A percentile compares a stretch with the other conserved stretches of the same genome.
Evolutionary conservation across 1,140 invertebrate genomes (phyloP).

Genomic region (Lycorma delicatula): DNA sequence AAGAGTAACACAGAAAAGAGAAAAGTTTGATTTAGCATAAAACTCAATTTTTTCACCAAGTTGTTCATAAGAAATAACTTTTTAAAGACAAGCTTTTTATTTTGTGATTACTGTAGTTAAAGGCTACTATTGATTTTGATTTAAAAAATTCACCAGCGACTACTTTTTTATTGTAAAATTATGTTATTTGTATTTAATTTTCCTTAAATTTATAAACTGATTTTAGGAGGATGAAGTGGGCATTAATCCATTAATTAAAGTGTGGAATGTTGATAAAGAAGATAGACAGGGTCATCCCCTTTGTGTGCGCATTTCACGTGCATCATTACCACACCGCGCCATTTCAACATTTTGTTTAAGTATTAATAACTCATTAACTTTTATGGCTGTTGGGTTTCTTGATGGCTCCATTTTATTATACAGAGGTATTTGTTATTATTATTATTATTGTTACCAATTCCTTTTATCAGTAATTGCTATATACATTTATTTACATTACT

Average conservation of each 20-base stretch:
- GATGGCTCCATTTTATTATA: constrained; percentile 78
- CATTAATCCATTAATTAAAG: constrained; percentile 74
- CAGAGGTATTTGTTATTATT: constrained; percentile 42
- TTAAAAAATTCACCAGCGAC: too few relatives aligned
- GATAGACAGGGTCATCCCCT: constrained; percentile 62
- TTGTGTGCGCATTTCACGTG: constrained; percentile 60
- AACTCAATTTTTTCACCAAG: not conserved
- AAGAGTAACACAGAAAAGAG: too few relatives aligned
- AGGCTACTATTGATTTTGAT: not conserved
- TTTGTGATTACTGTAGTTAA: not conserved
- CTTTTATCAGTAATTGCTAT: not conserved
- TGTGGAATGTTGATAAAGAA: constrained; percentile 73
- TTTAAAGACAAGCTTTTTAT: not conserved
- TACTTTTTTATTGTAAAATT: not conserved
- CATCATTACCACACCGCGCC: constrained; percentile 52
- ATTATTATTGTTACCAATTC: not conserved
- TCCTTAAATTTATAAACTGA: constrained; percentile 8
- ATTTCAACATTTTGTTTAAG: constrained; percentile 62
- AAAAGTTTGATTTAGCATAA: too few relatives aligned
- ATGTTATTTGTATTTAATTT: not conserved
- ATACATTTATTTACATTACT: not conserved
- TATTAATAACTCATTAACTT: constrained; percentile 72
- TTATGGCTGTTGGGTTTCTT: constrained; percentile 79
- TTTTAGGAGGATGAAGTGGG: constrained; percentile 73
- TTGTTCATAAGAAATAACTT: not conserved